Conservation (phyloP, 92 coral and sea anemone species). For the Porites divaricata region DNA sequence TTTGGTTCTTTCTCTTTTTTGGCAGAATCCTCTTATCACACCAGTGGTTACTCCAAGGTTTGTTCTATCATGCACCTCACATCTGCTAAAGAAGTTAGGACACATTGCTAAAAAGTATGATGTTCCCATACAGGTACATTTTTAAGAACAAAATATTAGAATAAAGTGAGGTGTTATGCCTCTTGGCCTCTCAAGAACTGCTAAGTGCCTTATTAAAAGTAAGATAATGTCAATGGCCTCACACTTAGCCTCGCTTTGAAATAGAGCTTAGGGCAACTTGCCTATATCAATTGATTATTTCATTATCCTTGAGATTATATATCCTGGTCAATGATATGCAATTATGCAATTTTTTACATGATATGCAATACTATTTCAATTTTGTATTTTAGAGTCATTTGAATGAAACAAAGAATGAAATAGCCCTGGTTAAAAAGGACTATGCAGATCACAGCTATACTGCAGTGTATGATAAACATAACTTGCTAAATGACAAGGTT, state of each 20-base stretch:
- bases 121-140: slow-evolving; percentile 74
- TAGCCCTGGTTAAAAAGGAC: slow-evolving; percentile 42
- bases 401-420: slow-evolving; percentile 74
- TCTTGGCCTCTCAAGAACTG: no score
- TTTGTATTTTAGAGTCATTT: slow-evolving; percentile 61
- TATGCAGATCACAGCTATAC: slow-evolving; percentile 63
- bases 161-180: no score
- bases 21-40: slow-evolving; percentile 65
- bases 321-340: no score
- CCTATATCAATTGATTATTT: no score
- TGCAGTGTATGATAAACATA: slow-evolving; percentile 64
- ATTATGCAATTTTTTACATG: no score
- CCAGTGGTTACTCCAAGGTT: slow-evolving; percentile 91
- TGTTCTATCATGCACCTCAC: slow-evolving; percentile 60
- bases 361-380: no score
- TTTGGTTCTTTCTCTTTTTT: neutral
- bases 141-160: neutral
- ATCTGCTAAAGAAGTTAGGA: slow-evolving; percentile 68
- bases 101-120: slow-evolving; percentile 63
- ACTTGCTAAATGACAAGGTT: slow-evolving; percentile 69
- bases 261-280: no score
- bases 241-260: no score
- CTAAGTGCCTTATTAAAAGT: no score
- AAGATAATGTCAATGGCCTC: no score
- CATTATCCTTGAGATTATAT: no score